Base-by-base conservation (phyloP, 2,888 invertebrate species). In the Ptilodon capucinus region DNA sequence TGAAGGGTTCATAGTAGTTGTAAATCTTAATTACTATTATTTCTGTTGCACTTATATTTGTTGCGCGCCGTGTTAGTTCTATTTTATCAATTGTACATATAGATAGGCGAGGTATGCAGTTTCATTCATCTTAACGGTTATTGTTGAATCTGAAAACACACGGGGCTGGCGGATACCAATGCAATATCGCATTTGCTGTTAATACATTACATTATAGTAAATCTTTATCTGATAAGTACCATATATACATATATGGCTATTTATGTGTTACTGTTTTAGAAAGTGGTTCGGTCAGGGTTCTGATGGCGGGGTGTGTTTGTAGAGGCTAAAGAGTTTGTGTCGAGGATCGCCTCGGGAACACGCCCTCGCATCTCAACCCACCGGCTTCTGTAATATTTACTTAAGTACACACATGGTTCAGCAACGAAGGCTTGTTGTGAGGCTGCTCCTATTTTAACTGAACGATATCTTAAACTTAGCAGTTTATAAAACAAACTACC, bases 41-140 rank as follows among this genome's bases (percentile, higher is more conserved):
- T 84, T 86, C 74, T 78, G 82, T 83, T 86, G 85, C 86, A 86
- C 82, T 80, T 86, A 81, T 83, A 73, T 81, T 84, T 86, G 76
- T 81, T 87, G 84, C 69, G 84, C 85, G 79, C 83, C 81, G 83
- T 81, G 81, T 87, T 85, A 83, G 81, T 81, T 86, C 64, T 86
- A 86, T 74, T 80, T 76, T 82, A 81, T 79, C 73, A 79, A 82
- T 81, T 89, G 89, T 89, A 89, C 76, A 88, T 88, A 88, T 88
- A 87, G 85, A 74, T 86, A 88, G 84, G 77, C 77, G 84, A 86
- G 83, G 84, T 84, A 77, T 77, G 80, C 79, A 82, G 67, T 83
- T 80, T 80, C 74, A 79, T 77, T 80, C 73, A 64, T 77, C 72
- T 71, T 75, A 75, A 81, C 75, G 80, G 78, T 82, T 84, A 80